Evolutionary conservation across 2,113 vertebrate genomes (phyloP).

Genomic region (Otus sunia): DNA sequence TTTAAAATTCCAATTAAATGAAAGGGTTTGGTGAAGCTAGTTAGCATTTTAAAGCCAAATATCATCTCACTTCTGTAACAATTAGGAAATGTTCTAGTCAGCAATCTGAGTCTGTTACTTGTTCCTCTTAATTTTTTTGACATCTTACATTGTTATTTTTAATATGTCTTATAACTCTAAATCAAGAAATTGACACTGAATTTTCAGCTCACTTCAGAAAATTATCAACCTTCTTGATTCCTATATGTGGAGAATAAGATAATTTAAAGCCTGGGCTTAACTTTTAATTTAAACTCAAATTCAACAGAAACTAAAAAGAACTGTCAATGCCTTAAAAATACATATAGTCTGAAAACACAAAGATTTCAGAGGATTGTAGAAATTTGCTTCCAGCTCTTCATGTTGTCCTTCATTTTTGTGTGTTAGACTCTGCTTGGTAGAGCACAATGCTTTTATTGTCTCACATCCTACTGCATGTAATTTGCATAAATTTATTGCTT

Average conservation of each 20-base stretch:
- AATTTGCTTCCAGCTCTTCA: not conserved
- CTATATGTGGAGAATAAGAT: not conserved
- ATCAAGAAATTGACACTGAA: not conserved
- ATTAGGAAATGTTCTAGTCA: not conserved
- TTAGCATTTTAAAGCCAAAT: not conserved
- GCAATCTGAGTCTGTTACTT: not conserved
- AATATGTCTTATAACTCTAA: not conserved
- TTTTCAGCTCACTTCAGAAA: not conserved
- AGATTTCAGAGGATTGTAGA: not conserved
- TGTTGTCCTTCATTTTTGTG: not conserved
- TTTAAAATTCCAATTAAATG: not conserved
- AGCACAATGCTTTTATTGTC: slow-evolving; percentile 35
- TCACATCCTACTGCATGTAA: not conserved
- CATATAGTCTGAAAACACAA: not conserved
- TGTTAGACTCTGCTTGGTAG: not conserved
- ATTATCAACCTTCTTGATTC: not conserved
- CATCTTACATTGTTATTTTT: not conserved
- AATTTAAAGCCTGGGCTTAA: not conserved
- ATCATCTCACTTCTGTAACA: not conserved
- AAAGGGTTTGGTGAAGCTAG: not conserved
- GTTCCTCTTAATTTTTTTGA: not conserved
- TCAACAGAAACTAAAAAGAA: not conserved
- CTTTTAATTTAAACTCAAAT: not conserved
- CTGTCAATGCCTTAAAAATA: not conserved
- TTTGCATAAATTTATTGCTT: slow-evolving; percentile 37